Evolutionary conservation across 2,888 invertebrate species (phyloP).

Genomic region (Crocallis elinguaria): DNA sequence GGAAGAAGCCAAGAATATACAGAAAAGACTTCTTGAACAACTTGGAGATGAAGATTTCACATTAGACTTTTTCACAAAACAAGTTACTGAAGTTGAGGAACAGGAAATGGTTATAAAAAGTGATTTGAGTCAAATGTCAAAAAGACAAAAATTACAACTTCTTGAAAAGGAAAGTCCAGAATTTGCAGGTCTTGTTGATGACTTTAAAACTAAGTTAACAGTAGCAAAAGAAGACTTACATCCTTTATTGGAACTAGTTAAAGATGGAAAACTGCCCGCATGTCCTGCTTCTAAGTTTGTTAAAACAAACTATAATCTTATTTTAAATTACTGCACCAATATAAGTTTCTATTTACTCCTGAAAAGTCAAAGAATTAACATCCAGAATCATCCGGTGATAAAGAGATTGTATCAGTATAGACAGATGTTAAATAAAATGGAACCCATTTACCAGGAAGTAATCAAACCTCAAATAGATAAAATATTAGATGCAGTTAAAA

Average conservation of each 20-base stretch:
- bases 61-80: slow-evolving; percentile 83
- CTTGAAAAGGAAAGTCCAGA: slow-evolving; percentile 95
- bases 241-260: slow-evolving; percentile 87
- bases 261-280: slow-evolving; percentile 85
- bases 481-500: slow-evolving; percentile 83
- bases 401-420: slow-evolving; percentile 93
- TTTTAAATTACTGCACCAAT: slow-evolving; percentile 93
- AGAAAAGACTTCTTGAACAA: slow-evolving; percentile 90
- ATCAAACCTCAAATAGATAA: slow-evolving; percentile 88
- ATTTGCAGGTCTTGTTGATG: slow-evolving; percentile 90
- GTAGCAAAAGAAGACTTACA: slow-evolving; percentile 87
- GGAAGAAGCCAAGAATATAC: slow-evolving; percentile 92
- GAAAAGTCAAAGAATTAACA: slow-evolving; percentile 89
- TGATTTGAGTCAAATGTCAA: slow-evolving; percentile 90
- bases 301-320: slow-evolving; percentile 87
- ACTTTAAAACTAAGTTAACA: slow-evolving; percentile 89
- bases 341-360: slow-evolving; percentile 93
- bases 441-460: slow-evolving; percentile 87
- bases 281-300: slow-evolving; percentile 89
- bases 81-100: slow-evolving; percentile 65
- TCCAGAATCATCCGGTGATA: slow-evolving; percentile 95
- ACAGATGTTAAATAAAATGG: slow-evolving; percentile 90
- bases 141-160: slow-evolving; percentile 90
- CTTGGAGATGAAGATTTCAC: slow-evolving; percentile 91
- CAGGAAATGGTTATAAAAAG: slow-evolving; percentile 87